Evolutionary conservation across 2,888 invertebrate genomes (phyloP).

Genomic region (Strigamia crassipes): DNA sequence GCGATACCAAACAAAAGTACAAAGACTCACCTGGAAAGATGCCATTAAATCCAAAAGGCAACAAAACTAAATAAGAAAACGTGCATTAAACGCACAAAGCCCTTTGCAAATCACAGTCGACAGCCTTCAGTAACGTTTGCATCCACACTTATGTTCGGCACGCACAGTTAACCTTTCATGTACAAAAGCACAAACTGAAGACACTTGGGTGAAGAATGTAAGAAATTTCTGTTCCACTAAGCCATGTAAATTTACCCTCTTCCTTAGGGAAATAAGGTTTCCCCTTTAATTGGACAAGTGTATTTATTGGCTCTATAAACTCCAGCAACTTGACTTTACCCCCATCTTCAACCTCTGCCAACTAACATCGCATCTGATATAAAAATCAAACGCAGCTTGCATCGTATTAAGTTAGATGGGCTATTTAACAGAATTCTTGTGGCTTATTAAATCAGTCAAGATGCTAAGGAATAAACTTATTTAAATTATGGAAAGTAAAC

Average conservation of each 20-base stretch:
- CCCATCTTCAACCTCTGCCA: background rate
- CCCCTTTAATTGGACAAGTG: constrained; percentile 26
- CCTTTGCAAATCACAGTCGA: background rate
- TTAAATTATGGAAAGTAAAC: background rate
- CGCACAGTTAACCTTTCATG: constrained; percentile 29
- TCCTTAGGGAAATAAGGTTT: constrained; percentile 1
- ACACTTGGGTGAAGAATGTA: background rate
- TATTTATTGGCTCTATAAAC: constrained; percentile 26
- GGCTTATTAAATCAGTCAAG: background rate
- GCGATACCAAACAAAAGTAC: too few relatives aligned
- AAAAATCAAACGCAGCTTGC: constrained; percentile 29
- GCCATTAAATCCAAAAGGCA: background rate
- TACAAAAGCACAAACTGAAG: background rate
- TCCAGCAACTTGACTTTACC: background rate
- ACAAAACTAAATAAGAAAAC: background rate
- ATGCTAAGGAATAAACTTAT: background rate
- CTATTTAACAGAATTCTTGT: background rate
- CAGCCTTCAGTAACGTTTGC: constrained; percentile 12
- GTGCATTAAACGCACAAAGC: background rate
- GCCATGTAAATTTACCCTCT: background rate
- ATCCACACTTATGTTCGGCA: background rate
- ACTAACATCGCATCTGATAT: constrained; percentile 2
- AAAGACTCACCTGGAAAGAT: background rate
- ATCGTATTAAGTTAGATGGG: background rate
- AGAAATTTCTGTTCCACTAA: background rate